Evolutionary conservation across 2,113 vertebrate genomes (phyloP).

Genomic region (Tiliqua scincoides): DNA sequence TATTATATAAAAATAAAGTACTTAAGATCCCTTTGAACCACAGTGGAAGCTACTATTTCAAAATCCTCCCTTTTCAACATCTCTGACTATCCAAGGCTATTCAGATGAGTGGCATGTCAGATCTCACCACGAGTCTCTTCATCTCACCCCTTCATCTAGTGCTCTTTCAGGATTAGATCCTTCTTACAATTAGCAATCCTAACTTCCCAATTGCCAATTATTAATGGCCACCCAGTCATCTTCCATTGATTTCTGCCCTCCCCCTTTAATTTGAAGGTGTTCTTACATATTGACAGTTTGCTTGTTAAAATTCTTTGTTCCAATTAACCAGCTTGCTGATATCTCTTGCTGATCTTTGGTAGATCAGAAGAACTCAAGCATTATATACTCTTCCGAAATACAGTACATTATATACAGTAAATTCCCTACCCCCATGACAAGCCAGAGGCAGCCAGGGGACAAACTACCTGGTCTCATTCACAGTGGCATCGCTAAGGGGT

Average conservation of each 20-base stretch:
- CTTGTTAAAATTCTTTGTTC: conserved; percentile 11
- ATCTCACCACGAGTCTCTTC: neutral
- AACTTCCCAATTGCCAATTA: conserved; percentile 6
- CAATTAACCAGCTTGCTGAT: conserved; percentile 11
- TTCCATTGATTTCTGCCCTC: neutral
- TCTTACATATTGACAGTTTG: neutral
- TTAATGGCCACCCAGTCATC: neutral
- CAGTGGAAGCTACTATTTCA: neutral
- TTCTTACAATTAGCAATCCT: neutral
- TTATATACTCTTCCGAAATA: too few relatives aligned
- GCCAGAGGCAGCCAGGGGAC: too few relatives aligned
- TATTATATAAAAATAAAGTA: neutral
- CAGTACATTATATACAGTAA: too few relatives aligned
- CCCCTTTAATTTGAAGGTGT: neutral
- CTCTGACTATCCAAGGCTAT: neutral
- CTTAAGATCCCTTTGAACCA: neutral
- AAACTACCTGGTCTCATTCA: too few relatives aligned
- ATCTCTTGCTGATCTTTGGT: neutral
- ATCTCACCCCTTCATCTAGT: neutral
- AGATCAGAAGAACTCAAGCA: neutral
- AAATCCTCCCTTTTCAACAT: neutral
- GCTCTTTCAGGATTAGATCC: neutral
- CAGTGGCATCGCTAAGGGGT: too few relatives aligned
- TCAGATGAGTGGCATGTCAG: neutral
- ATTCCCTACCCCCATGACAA: too few relatives aligned